These are phyloP conservation scores for Pterostichus madidus DNA, from an alignment of 2,888 invertebrate genomes.

Conservation along the genomic window DNA sequence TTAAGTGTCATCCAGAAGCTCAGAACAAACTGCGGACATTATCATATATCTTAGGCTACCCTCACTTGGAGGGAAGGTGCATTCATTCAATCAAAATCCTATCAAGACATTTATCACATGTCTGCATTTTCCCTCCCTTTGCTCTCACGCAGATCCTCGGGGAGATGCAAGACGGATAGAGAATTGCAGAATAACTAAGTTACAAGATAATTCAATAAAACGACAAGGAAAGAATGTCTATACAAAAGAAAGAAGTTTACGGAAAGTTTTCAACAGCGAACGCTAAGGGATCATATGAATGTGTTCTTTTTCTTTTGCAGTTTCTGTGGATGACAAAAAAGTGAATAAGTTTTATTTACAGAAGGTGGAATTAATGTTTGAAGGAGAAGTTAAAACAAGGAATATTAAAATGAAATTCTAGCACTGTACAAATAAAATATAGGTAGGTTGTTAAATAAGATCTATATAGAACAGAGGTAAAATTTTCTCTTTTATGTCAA, in stretches of 20 bases:
- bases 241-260: slow-evolving; percentile 19
- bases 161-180: slow-evolving; percentile 40
- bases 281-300: background rate
- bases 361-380: background rate
- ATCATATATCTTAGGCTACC: slow-evolving; percentile 54
- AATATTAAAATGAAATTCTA: too few relatives aligned
- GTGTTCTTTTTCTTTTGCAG: slow-evolving; percentile 14
- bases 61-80: slow-evolving; percentile 32
- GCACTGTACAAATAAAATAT: slow-evolving; percentile 8
- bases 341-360: slow-evolving; percentile 27
- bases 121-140: slow-evolving; percentile 20
- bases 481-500: background rate
- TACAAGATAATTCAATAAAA: slow-evolving; percentile 57
- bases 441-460: background rate
- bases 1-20: background rate
- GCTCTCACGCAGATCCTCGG: slow-evolving; percentile 16
- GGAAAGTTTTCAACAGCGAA: background rate
- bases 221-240: slow-evolving; percentile 33
- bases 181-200: slow-evolving; percentile 61
- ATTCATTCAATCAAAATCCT: slow-evolving; percentile 62
- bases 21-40: slow-evolving; percentile 47
- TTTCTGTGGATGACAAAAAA: slow-evolving; percentile 6
- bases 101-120: slow-evolving; percentile 63
- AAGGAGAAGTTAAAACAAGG: background rate
- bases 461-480: background rate